Evolutionary conservation across 2,113 vertebrate genomes (phyloP), one percentile per base, ranked within the genome.

Genomic region (Marcusenius ussheri): DNA sequence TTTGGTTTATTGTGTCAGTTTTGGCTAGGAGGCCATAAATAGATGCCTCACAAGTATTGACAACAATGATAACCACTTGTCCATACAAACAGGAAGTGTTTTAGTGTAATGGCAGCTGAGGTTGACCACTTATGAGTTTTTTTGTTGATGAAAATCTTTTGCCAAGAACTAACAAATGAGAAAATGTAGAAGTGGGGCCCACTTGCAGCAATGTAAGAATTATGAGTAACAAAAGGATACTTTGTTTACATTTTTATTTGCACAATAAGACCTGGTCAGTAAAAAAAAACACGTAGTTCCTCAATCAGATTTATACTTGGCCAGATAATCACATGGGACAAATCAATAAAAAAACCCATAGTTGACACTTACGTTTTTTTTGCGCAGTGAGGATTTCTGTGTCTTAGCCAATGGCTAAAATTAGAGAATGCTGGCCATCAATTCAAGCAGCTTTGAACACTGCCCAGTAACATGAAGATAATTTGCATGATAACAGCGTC

Each of bases 171-270:
- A 24, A 6, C 10, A 45, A 42, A 56, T 9, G 35, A 83, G 35
- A 35, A 45, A 42, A 58, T 53, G 42, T 3, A 47, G 66, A 89
- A 39, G 27, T 31, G n/a, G 27, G 46, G 9, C 2, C 19, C n/a
- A 83, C 35, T 66, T 42, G 74, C 49, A 51, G 49, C 19, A 13
- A 31, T 45, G 47, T 83, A 91, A 62, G 24, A 87, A 88, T 80
- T 27, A 56, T 11, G 10, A 74, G 56, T 84, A 89, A 93, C 92
- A 92, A 95, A 95, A 94, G 93, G 91, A 92, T 90, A 92, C 53
- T 86, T 92, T 83, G 27, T 35, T 90, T 42, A 45, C 39, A 90
- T 88, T 92, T 39, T 90, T 83, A 90, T 94, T 93, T 94, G 89
- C 92, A 93, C 92, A 93, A 89, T 89, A 92, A 89, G 89, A 19